A percentile compares a stretch with the other conserved stretches of the same genome.
Evolutionary conservation across 2,888 invertebrate species (phyloP).

Genomic region (Clostera curtula): DNA sequence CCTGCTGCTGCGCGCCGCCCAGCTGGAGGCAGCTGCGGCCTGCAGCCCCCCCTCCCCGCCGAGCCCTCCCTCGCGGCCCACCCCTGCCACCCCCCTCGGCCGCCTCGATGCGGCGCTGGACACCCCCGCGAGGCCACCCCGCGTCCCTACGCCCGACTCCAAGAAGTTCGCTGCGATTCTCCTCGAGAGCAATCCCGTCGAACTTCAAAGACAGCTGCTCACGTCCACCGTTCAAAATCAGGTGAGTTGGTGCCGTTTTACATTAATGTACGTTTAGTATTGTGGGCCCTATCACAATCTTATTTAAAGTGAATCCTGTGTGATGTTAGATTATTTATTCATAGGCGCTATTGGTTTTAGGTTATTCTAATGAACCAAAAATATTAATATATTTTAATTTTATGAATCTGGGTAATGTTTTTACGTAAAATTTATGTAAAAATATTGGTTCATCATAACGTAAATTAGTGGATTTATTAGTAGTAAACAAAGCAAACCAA

Average conservation of each 20-base stretch:
- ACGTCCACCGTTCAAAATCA: conserved; percentile 89
- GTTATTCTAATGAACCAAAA: no score
- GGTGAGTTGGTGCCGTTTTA: conserved; percentile 56
- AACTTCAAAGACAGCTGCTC: conserved; percentile 88
- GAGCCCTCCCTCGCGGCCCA: conserved; percentile 63
- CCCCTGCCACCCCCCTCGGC: conserved; percentile 71
- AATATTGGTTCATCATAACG: no score
- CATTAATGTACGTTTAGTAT: no score
- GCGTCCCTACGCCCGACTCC: conserved; percentile 80
- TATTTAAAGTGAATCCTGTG: no score
- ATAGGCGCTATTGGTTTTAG: no score
- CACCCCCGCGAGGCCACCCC: conserved; percentile 77
- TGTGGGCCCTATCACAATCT: no score
- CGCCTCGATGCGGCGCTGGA: conserved; percentile 81
- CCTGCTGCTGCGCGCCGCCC: conserved; percentile 82
- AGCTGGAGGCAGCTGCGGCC: conserved; percentile 31
- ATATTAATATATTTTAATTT: no score
- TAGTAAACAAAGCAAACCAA: no score
- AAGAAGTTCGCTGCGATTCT: conserved; percentile 89
- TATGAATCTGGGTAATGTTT: no score
- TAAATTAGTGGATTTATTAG: no score
- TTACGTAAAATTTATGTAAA: no score
- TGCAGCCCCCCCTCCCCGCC: conserved; percentile 30
- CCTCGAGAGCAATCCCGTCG: conserved; percentile 85
- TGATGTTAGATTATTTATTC: no score